Conservation (phyloP, 23 tunicate genomes). For the Aplidium turbinatum region DNA sequence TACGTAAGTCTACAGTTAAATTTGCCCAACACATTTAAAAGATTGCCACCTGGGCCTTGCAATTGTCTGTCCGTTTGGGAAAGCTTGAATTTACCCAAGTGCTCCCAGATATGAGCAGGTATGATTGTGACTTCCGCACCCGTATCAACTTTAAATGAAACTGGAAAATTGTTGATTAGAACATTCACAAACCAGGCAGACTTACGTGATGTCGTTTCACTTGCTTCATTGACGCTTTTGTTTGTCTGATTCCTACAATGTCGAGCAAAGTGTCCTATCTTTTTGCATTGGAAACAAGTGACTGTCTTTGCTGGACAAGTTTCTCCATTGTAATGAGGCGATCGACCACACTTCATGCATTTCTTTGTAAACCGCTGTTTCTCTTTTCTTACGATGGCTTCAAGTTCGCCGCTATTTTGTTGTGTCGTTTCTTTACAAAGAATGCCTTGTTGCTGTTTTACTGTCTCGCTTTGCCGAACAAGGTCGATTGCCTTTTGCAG, state of each 20-base stretch:
- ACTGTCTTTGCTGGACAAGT: too few relatives aligned
- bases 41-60: neutral
- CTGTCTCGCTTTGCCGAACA: conserved; percentile 11
- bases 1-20: neutral
- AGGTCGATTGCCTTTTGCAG: conserved; percentile 13
- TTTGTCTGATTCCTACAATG: too few relatives aligned
- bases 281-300: too few relatives aligned
- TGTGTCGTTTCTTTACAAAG: neutral
- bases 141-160: conserved; percentile 28
- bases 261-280: too few relatives aligned
- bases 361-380: neutral
- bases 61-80: neutral
- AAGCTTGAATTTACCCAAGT: neutral
- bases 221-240: too few relatives aligned
- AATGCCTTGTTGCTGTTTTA: neutral
- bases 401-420: neutral
- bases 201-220: too few relatives aligned
- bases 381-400: neutral
- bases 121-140: conserved; percentile 40
- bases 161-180: too few relatives aligned
- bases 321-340: too few relatives aligned
- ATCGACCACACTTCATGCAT: too few relatives aligned
- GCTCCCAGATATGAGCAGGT: neutral
- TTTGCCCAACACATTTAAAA: conserved; percentile 7
- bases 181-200: too few relatives aligned